phyloP scores from a whole-genome alignment of 2,797 vertebrate species.

The Oophaga sylvatica region DNA sequence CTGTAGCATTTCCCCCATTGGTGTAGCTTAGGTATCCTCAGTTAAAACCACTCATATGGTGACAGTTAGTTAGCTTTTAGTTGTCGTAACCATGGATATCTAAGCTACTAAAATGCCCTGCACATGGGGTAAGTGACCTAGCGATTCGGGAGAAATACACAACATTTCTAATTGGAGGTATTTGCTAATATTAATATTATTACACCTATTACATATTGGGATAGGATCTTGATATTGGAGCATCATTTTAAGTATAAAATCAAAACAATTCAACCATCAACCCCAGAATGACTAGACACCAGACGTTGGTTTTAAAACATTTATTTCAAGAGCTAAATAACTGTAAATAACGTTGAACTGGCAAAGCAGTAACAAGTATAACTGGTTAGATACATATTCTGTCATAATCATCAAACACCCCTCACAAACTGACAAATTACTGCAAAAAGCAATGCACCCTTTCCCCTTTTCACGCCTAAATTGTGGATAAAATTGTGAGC shows the following conservation, averaged over 20 bases:
- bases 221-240: too few species aligned
- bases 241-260: not conserved
- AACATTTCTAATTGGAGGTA: too few species aligned
- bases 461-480: slow-evolving; percentile 81
- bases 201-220: too few species aligned
- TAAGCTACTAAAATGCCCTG: too few species aligned
- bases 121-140: too few species aligned
- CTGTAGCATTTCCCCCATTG: too few species aligned
- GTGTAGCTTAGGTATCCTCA: too few species aligned
- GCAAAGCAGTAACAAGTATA: slow-evolving; percentile 97
- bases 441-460: slow-evolving; percentile 95
- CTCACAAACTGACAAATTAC: slow-evolving; percentile 95
- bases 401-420: slow-evolving; percentile 90
- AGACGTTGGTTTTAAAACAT: slow-evolving; percentile 92
- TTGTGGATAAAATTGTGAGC: slow-evolving; percentile 86
- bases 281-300: slow-evolving; percentile 73
- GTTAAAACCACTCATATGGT: too few species aligned
- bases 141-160: too few species aligned
- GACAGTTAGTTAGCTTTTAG: too few species aligned
- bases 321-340: slow-evolving; percentile 99
- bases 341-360: slow-evolving; percentile 87
- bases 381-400: slow-evolving; percentile 98
- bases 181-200: too few species aligned
- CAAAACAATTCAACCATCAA: not conserved
- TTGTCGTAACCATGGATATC: too few species aligned